A percentile compares a stretch with the other conserved stretches of the same genome.
Evolutionary conservation across 2,888 invertebrate species (phyloP).

Genomic region (Sisyra nigra): DNA sequence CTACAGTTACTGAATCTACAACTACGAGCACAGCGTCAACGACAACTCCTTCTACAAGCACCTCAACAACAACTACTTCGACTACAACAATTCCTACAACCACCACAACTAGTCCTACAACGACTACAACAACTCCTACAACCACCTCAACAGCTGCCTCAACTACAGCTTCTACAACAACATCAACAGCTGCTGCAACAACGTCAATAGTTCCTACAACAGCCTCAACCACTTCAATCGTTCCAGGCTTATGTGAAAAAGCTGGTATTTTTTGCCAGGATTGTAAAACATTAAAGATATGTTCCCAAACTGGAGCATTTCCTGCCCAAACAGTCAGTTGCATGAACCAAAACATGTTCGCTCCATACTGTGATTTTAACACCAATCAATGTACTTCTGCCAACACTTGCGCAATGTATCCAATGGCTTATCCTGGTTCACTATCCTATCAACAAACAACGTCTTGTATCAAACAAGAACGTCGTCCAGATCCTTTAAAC

Average conservation of each 20-base stretch:
- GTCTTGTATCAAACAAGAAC: not conserved
- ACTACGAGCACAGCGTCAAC: slow-evolving; percentile 2
- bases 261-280: slow-evolving; percentile 5
- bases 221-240: not conserved
- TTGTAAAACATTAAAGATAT: slow-evolving; percentile 6
- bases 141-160: slow-evolving; percentile 7
- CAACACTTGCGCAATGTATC: not conserved
- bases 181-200: not conserved
- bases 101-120: too few species aligned
- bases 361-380: slow-evolving; percentile 5
- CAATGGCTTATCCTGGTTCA: too few species aligned
- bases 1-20: not conserved
- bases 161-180: slow-evolving; percentile 3
- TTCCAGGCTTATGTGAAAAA: not conserved
- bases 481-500: slow-evolving; percentile 8
- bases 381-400: not conserved
- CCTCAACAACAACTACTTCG: not conserved
- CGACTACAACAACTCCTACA: too few species aligned
- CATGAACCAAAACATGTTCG: not conserved
- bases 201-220: not conserved
- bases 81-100: not conserved
- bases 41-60: slow-evolving; percentile 7
- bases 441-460: not conserved
- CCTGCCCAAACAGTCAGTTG: not conserved
- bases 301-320: not conserved